phyloP scores from a whole-genome alignment of 2,797 vertebrate species.

The Sitta carolinensis region DNA sequence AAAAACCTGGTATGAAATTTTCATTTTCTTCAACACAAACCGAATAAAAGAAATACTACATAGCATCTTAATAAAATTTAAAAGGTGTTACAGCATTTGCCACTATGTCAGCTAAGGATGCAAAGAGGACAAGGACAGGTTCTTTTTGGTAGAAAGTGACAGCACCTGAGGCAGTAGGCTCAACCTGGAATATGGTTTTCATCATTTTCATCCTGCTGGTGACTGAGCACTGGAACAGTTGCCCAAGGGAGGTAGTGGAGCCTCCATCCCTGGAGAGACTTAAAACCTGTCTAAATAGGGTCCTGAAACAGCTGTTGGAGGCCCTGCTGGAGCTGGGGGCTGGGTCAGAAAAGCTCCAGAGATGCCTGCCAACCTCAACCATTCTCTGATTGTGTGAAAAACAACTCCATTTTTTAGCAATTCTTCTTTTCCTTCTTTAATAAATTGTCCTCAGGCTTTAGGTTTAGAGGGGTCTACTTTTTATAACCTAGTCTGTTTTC shows the following conservation, averaged over 20 bases:
- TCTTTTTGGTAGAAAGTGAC: background rate
- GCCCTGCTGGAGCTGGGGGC: background rate
- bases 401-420: background rate
- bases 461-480: background rate
- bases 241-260: background rate
- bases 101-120: background rate
- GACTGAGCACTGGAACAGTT: background rate
- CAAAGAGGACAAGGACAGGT: background rate
- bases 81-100: background rate
- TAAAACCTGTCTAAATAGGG: background rate
- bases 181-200: background rate
- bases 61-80: background rate
- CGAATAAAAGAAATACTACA: background rate
- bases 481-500: background rate
- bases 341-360: background rate
- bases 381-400: background rate
- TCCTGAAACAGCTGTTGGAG: background rate
- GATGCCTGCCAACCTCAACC: background rate
- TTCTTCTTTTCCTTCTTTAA: background rate
- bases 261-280: background rate
- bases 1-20: background rate
- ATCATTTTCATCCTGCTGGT: rapidly evolving
- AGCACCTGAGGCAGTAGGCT: background rate
- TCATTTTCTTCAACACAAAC: background rate
- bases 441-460: background rate